Evolutionary conservation across 2,888 invertebrate species (phyloP).

Genomic region (Philonicus albiceps): DNA sequence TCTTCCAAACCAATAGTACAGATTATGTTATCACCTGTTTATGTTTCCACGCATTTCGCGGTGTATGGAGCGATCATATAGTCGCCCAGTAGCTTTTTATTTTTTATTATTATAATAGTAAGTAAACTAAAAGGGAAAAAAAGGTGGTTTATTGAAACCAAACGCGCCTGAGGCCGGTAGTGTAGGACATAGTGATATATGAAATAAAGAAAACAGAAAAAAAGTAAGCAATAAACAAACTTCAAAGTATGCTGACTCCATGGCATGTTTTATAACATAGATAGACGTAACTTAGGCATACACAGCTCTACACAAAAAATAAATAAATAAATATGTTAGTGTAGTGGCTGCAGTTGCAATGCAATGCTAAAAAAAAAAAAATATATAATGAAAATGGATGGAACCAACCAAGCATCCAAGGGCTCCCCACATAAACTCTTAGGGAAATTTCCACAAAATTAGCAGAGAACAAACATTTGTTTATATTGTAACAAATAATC

Average conservation of each 20-base stretch:
- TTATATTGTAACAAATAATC: neutral
- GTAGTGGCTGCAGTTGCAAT: neutral
- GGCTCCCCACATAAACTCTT: neutral
- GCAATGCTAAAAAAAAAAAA: neutral
- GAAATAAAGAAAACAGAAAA: neutral
- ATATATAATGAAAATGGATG: neutral
- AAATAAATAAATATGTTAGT: neutral
- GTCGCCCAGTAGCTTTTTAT: neutral
- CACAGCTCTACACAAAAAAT: neutral
- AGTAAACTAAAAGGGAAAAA: neutral
- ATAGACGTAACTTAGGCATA: neutral
- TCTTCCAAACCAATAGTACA: constrained; percentile 7
- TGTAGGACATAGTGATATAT: neutral
- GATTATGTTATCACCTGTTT: neutral
- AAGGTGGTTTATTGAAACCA: neutral
- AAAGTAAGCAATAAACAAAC: neutral
- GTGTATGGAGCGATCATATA: neutral
- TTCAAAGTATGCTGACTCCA: neutral
- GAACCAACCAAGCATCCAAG: neutral
- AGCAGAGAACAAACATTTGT: neutral
- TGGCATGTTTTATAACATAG: neutral
- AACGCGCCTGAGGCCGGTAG: neutral
- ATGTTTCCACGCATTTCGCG: neutral
- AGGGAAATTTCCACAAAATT: neutral
- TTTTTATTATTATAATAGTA: neutral